Evolutionary conservation across 2,888 invertebrate species (phyloP).

Genomic region (Herminia tarsipennalis): DNA sequence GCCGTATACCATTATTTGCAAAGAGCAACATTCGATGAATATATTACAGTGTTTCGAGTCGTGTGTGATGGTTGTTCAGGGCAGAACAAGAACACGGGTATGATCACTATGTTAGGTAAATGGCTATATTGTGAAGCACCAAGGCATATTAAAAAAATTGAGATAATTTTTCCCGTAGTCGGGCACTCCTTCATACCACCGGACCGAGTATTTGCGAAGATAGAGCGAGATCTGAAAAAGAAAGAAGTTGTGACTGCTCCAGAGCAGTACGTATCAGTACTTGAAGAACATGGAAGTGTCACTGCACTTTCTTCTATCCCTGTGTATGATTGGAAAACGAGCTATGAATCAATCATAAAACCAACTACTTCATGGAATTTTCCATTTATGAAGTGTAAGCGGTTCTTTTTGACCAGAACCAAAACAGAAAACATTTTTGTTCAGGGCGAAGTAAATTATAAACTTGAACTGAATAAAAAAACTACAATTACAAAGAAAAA

Average conservation of each 20-base stretch:
- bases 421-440: slow-evolving; percentile 4
- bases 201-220: slow-evolving; percentile 13
- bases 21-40: background rate
- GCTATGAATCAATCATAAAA: slow-evolving; percentile 10
- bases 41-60: slow-evolving; percentile 3
- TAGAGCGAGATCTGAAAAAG: slow-evolving; percentile 16
- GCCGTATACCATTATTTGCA: slow-evolving; percentile 5
- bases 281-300: slow-evolving; percentile 6
- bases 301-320: slow-evolving; percentile 8
- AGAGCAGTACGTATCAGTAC: slow-evolving; percentile 9
- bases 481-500: background rate
- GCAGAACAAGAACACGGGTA: slow-evolving; percentile 10
- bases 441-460: background rate
- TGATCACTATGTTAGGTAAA: slow-evolving; percentile 10
- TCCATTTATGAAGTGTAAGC: too few relatives aligned
- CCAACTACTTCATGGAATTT: slow-evolving; percentile 13
- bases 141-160: slow-evolving; percentile 12
- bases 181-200: slow-evolving; percentile 5
- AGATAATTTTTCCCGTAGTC: slow-evolving; percentile 7
- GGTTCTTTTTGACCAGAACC: background rate
- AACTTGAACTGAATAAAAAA: background rate
- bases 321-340: slow-evolving; percentile 13
- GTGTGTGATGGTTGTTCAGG: slow-evolving; percentile 12
- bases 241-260: slow-evolving; percentile 21
- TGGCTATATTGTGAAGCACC: slow-evolving; percentile 15